These are phyloP conservation scores for Bhutanitis thaidina DNA, from an alignment of 2,888 invertebrate genomes.

Conservation along the genomic window DNA sequence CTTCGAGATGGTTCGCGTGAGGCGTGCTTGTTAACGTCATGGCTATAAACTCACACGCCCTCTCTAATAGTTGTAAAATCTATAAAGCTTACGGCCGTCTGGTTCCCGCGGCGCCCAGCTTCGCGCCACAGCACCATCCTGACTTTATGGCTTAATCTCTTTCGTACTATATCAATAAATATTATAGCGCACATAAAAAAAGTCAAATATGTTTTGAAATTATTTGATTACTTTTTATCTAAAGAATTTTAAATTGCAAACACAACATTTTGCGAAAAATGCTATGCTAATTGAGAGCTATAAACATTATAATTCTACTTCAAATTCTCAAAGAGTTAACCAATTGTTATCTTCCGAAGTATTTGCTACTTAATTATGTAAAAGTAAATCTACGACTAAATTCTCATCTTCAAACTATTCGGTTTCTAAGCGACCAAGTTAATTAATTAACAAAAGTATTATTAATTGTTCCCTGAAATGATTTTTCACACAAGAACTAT, in stretches of 20 bases:
- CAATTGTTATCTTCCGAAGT: not conserved
- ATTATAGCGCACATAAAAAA: conserved; percentile 55
- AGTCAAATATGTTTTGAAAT: no score
- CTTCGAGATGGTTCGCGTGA: conserved; percentile 26
- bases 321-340: not conserved
- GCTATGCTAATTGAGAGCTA: no score
- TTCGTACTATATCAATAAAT: conserved; percentile 70
- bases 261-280: no score
- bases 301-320: not conserved
- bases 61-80: conserved; percentile 52
- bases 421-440: not conserved
- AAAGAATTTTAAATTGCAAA: no score
- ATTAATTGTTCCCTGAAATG: not conserved
- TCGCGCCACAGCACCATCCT: conserved; percentile 47
- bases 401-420: not conserved
- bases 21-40: conserved; percentile 19
- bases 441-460: not conserved
- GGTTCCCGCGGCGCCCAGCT: conserved; percentile 67
- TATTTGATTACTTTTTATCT: no score
- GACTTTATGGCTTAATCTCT: conserved; percentile 75
- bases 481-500: not conserved
- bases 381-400: not conserved
- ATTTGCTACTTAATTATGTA: not conserved
- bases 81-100: conserved; percentile 47
- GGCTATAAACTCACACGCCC: conserved; percentile 30